Base-by-base conservation (phyloP, 2,797 vertebrate species). In the Bradypodion ventrale region DNA sequence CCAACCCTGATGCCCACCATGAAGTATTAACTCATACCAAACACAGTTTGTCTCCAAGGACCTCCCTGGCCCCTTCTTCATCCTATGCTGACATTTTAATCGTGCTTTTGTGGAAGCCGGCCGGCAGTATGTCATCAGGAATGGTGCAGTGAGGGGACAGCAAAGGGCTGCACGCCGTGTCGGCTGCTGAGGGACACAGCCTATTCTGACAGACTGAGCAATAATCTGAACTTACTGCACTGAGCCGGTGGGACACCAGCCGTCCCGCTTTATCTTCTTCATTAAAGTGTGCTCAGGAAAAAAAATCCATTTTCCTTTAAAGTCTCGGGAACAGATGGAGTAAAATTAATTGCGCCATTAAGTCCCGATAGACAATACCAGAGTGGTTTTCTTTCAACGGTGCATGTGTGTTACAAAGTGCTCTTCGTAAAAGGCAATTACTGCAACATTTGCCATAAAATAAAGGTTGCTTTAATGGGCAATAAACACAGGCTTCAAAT, bases 311-410 rank as follows among this genome's bases (percentile, higher is more conserved):
- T 98, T 98, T 97, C 96, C 97, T 98, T 98, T 97, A 98, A 98
- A 97, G 97, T 98, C 97, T 98, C 96, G 95, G 96, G 96, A 98
- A 98, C 97, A 98, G 98, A 98, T 97, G 96, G 97, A 98, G 97
- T 96, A 96, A 97, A 98, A 98, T 98, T 97, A 98, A 98, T 98
- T 98, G 97, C 96, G 95, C 97, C 97, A 98, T 98, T 98, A 98
- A 96, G 95, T 97, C 96, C 96, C 96, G 96, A 96, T 96, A 97
- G 97, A 98, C 97, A 97, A 97, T 97, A 97, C 96, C 95, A 94
- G 95, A 97, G 96, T 97, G 97, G 96, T 97, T 97, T 97, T 97
- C 97, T 95, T 97, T 98, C 96, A 97, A 97, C 96, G 96, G 97
- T 97, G 97, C 95, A 97, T 95, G 96, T 96, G 96, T 97, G 97